phyloP scores from a whole-genome alignment of 2,888 invertebrate species.

The Meghimatium bilineatum region DNA sequence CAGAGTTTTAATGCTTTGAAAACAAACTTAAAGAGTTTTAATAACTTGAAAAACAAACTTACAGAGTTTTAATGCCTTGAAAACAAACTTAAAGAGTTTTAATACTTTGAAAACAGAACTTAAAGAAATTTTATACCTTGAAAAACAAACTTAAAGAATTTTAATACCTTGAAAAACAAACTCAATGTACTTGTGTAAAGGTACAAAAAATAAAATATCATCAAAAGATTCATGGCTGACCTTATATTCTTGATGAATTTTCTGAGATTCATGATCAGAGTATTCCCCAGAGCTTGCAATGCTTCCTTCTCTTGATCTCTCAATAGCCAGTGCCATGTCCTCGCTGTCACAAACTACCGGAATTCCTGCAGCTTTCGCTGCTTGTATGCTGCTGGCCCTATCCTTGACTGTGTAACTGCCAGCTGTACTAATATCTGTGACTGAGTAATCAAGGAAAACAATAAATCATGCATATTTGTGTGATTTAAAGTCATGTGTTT shows the following conservation, averaged over 20 bases:
- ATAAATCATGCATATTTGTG: not conserved
- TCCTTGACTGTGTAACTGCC: conserved; percentile 63
- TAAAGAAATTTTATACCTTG: no score
- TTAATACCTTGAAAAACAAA: no score
- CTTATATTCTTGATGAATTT: conserved; percentile 73
- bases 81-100: no score
- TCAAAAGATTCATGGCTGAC: conserved; percentile 51
- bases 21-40: no score
- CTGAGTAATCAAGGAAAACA: not conserved
- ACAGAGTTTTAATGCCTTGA: no score
- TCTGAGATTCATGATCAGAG: conserved; percentile 74
- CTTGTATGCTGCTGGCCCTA: conserved; percentile 59
- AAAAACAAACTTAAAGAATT: no score
- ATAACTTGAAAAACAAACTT: no score
- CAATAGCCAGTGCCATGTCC: conserved; percentile 21
- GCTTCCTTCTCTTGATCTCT: conserved; percentile 64
- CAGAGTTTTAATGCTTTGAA: no score
- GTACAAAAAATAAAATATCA: not conserved
- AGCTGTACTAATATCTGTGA: conserved; percentile 48
- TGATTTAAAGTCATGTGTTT: not conserved
- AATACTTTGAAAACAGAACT: no score
- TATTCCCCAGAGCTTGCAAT: conserved; percentile 72
- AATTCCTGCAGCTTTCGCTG: conserved; percentile 71
- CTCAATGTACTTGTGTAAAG: not conserved
- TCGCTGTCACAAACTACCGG: conserved; percentile 68